Percentiles rank a stretch among this genome's conserved stretches.
Conservation (phyloP, 2,888 invertebrate species). For the Melipona beecheii region DNA sequence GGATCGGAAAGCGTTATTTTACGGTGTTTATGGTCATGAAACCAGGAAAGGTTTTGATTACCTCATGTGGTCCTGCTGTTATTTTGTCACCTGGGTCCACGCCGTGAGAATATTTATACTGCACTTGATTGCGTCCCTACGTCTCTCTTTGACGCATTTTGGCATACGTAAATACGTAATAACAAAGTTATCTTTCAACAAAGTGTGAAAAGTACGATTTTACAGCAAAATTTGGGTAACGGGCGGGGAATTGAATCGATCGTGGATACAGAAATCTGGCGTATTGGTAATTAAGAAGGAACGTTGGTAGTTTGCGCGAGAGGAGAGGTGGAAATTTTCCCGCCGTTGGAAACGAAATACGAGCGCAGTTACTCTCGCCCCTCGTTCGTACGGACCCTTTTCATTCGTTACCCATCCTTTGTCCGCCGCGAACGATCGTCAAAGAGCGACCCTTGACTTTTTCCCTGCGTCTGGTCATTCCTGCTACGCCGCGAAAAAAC, state of each 20-base stretch:
- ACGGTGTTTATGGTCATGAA: no score
- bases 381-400: conserved; percentile 44
- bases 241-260: background rate
- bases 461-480: conserved; percentile 61
- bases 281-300: conserved; percentile 42
- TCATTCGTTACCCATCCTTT: conserved; percentile 51
- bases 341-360: conserved; percentile 46
- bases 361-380: conserved; percentile 38
- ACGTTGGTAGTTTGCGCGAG: background rate
- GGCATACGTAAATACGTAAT: no score
- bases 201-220: no score
- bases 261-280: background rate
- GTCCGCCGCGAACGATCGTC: conserved; percentile 54
- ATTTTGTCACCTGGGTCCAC: no score
- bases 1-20: no score
- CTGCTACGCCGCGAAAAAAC: conserved; percentile 56
- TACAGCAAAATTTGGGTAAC: no score
- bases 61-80: no score
- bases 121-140: no score
- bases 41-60: no score
- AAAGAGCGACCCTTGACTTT: conserved; percentile 58
- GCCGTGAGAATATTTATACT: no score
- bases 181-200: no score
- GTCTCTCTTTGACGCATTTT: no score
- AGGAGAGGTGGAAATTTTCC: conserved; percentile 54